Evolutionary conservation across 1,140 invertebrate species (phyloP), one percentile per base, ranked within the genome.

Genomic region (Zaprionus ornatus): DNA sequence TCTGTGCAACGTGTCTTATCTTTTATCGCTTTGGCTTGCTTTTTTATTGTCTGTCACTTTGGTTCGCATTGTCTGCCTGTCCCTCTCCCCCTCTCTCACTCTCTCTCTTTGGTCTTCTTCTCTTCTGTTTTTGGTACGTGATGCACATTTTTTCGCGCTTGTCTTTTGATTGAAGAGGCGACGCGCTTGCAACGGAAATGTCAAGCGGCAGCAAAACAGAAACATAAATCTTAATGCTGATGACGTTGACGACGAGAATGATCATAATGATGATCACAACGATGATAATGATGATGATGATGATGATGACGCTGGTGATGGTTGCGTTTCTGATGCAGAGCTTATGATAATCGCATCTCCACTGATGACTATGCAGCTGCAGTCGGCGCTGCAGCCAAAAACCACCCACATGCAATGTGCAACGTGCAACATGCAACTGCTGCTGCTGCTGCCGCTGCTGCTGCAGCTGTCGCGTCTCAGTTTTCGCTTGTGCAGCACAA

Each of bases 211-310:
- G 80, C 84, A 84, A 90, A 87, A 79, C 73, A 88, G 64, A 87
- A 80, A 73, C 84, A 87, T 90, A 87, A 87, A 88, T 87, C 84
- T 87, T 78, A 87, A 87, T 87, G 79, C 80, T 73, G 64, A 68
- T 74, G 64, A 50, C 45, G 45, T 50, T 50, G 45, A 71, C 63
- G 60, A 65, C 55, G 57, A 75, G 69, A 62, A 79, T 78, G 67
- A 84, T 68, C n/a, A 67, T 63, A 21, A 59, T 52, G 50, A 67
- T 60, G 40, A 65, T 55, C 9, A 32, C 7, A 9, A 32, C 9
- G 48, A 71, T 74, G 59, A 63, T 74, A 37, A 74, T 74, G 62
- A 79, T 78, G 63, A 83, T 68, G 61, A 71, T 64, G 57, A n/a
- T 88, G 79, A 80, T 73, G 64, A 67, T 60, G 63, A 45, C 15